A percentile compares a stretch with the other conserved stretches of the same genome.
Evolutionary conservation across 2,797 vertebrate species (phyloP).

Genomic region (Xenopus petersii): DNA sequence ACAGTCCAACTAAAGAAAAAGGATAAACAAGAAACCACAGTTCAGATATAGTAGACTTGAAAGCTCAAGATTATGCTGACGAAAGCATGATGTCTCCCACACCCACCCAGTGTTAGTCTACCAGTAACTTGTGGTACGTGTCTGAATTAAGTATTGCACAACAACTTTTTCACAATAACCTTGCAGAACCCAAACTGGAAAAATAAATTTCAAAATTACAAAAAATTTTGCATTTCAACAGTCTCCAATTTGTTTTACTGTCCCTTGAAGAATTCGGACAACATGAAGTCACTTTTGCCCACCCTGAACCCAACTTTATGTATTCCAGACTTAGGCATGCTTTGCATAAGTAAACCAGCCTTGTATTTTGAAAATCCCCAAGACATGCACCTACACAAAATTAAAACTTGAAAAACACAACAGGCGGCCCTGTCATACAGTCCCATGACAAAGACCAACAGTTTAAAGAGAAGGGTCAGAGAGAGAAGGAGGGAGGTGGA

Average conservation of each 20-base stretch:
- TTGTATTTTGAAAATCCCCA: slow-evolving; percentile 77
- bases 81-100: slow-evolving; percentile 84
- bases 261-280: slow-evolving; percentile 82
- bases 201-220: slow-evolving; percentile 15
- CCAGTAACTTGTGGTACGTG: slow-evolving; percentile 95
- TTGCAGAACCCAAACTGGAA: slow-evolving; percentile 77
- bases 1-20: slow-evolving; percentile 94
- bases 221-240: slow-evolving; percentile 81
- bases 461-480: slow-evolving; percentile 71
- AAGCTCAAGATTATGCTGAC: slow-evolving; percentile 95
- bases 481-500: slow-evolving; percentile 61
- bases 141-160: slow-evolving; percentile 99
- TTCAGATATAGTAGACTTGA: slow-evolving; percentile 99
- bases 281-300: slow-evolving; percentile 77
- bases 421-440: slow-evolving; percentile 76
- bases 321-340: slow-evolving; percentile 89
- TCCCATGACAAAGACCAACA: slow-evolving; percentile 72
- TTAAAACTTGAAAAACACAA: slow-evolving; percentile 62
- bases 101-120: slow-evolving; percentile 88
- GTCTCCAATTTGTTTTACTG: slow-evolving; percentile 76
- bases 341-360: slow-evolving; percentile 85
- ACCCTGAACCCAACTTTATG: slow-evolving; percentile 56
- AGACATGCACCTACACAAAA: slow-evolving; percentile 79
- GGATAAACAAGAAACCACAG: slow-evolving; percentile 98
- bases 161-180: slow-evolving; percentile 93